Base-by-base conservation (phyloP, 30 jellyfish, hydroid and myxozoan genomes). In the Hydractinia echinata region DNA sequence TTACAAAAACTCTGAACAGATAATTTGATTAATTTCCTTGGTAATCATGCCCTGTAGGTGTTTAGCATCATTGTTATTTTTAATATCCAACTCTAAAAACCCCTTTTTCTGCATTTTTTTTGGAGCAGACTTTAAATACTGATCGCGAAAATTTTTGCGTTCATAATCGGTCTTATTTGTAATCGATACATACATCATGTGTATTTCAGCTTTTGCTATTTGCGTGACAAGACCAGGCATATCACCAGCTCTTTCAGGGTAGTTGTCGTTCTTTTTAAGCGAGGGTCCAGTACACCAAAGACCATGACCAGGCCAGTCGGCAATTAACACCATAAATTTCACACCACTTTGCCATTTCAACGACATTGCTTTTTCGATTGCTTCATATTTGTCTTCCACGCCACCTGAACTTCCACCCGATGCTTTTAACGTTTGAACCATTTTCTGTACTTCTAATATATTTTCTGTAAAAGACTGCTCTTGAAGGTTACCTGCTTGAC, bases 1-100 rank as follows among this genome's bases (percentile, higher is more conserved):
- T 64, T 64, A 64, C 74, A 64, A 64, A 64, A 64, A 64, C 39
- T 64, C 74, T 64, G 74, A 64, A 64, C 74, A 64, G 39, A 64
- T 64, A 7, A 64, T 51, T 6, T 64, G 51, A 64, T 64, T 51
- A 51, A 64, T 64, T 64, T 51, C 39, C 0, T 4, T 51, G 10
- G 74, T 64, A 51, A 64, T 64, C 74, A 64, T 6, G 39, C 39
- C 74, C 39, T 64, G 19, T 6, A 64, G 74, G 51, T 64, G 19
- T 7, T 64, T 6, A 13, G 74, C 39, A 64, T 64, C 74, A 8
- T 48, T 58, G 19, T 13, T 51, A 64, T 64, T 64, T n/a, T 51
- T 44, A n/a, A 64, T 64, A 13, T 64, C 18, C 74, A 64, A 51
- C 74, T 64, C 74, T 64, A 51, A n/a, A 51, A 64, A 64, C 19